Conservation (phyloP, 2,797 vertebrate species). For the Bufotes viridis region DNA sequence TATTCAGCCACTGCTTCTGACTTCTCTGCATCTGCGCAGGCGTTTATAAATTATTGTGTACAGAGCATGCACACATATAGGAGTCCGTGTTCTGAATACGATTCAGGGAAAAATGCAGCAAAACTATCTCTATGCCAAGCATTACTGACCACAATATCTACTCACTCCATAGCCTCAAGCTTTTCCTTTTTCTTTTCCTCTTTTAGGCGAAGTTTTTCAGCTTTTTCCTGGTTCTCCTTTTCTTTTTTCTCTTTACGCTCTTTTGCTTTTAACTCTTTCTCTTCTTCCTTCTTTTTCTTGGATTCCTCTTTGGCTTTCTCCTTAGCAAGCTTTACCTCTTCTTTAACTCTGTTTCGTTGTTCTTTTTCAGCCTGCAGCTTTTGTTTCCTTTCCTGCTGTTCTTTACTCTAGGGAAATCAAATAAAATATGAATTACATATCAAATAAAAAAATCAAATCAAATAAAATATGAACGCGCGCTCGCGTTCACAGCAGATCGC, state of each 20-base stretch:
- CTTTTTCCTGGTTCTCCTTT: constrained; percentile 87
- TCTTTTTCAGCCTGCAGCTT: constrained; percentile 75
- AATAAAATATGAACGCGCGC: too few species aligned
- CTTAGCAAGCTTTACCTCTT: constrained; percentile 84
- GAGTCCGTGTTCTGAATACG: too few species aligned
- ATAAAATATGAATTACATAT: too few species aligned
- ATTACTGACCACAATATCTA: constrained; percentile 8
- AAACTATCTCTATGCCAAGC: background rate
- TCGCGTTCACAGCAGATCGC: too few species aligned
- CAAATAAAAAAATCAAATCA: too few species aligned
- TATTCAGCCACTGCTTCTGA: too few species aligned
- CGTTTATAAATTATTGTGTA: too few species aligned
- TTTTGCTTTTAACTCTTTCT: constrained; percentile 82
- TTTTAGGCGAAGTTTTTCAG: constrained; percentile 81
- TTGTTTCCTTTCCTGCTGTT: constrained; percentile 77
- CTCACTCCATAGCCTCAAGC: constrained; percentile 87
- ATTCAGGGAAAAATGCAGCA: background rate
- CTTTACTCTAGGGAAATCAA: constrained; percentile 67
- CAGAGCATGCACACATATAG: too few species aligned
- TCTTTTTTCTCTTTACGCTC: constrained; percentile 89
- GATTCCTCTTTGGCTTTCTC: constrained; percentile 88
- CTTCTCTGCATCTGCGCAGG: too few species aligned
- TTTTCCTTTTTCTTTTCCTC: constrained; percentile 91
- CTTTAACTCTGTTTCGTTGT: constrained; percentile 83
- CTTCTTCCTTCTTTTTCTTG: constrained; percentile 84